phyloP scores from a whole-genome alignment of 2,113 vertebrate genomes.

The Myxocyprinus asiaticus region DNA sequence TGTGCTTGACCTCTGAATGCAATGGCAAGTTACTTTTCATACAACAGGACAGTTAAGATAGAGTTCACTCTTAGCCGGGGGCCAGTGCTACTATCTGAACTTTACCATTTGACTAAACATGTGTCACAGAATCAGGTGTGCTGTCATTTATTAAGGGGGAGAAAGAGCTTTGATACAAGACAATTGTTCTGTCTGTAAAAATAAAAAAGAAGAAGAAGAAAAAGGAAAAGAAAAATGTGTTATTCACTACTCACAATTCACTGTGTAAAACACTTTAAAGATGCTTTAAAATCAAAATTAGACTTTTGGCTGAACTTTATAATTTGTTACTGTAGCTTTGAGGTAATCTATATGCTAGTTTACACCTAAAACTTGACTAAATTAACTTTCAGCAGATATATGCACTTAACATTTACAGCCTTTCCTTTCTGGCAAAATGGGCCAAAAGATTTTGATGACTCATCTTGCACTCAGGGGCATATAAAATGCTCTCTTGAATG shows the following conservation, averaged over 20 bases:
- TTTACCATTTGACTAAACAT: constrained; percentile 23
- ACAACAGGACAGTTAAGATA: constrained; percentile 6
- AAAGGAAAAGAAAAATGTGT: too few relatives aligned
- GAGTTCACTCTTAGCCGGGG: constrained; percentile 23
- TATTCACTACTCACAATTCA: not conserved
- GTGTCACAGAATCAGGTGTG: not conserved
- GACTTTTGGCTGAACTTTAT: too few relatives aligned
- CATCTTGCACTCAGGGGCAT: too few relatives aligned
- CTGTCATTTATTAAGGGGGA: not conserved
- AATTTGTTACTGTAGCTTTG: too few relatives aligned
- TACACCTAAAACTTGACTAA: too few relatives aligned
- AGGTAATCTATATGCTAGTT: too few relatives aligned
- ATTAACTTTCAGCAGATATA: too few relatives aligned
- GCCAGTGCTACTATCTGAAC: constrained; percentile 6
- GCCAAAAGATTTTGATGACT: too few relatives aligned
- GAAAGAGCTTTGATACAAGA: not conserved
- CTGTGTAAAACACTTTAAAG: not conserved
- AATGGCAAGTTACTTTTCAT: not conserved
- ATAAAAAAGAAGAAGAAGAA: not conserved
- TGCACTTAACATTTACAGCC: too few relatives aligned
- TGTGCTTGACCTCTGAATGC: not conserved
- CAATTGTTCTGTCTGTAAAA: not conserved
- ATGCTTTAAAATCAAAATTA: too few relatives aligned
- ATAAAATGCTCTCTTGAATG: too few relatives aligned
- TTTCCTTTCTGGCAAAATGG: too few relatives aligned